phyloP scores from a whole-genome alignment of 2,113 vertebrate species.

The Gadus chalcogrammus region DNA sequence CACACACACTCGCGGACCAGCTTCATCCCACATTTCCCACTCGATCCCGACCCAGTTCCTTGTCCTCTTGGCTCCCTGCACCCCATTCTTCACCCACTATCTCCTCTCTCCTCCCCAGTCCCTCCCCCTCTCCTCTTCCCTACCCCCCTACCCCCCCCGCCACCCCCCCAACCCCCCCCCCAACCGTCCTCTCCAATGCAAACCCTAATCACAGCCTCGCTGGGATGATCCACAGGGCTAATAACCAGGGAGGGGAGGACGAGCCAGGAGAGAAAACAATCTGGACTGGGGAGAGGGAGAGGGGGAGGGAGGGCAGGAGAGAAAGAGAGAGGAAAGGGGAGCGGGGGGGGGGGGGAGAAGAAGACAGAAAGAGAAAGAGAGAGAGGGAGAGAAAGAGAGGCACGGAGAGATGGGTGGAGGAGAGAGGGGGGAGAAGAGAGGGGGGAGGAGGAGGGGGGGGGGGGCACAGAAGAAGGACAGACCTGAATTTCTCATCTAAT shows the following conservation, averaged over 20 bases:
- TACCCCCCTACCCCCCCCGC: too few species aligned
- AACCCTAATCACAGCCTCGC: conserved; percentile 31
- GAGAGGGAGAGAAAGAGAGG: conserved; percentile 14
- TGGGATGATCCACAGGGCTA: conserved; percentile 21
- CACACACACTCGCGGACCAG: conserved; percentile 31
- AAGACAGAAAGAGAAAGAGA: conserved; percentile 39
- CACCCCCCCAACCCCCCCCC: too few species aligned
- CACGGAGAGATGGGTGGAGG: conserved; percentile 2
- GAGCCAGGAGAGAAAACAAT: conserved; percentile 7
- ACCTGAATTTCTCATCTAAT: conserved; percentile 68
- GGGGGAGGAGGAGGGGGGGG: conserved; percentile 15
- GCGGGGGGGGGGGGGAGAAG: conserved; percentile 10
- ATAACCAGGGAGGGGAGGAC: conserved; percentile 5
- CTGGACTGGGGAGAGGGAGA: conserved; percentile 6
- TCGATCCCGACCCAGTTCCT: conserved; percentile 67
- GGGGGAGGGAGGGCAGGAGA: conserved; percentile 3
- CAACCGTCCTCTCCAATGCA: conserved; percentile 16
- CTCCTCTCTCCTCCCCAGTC: conserved; percentile 48
- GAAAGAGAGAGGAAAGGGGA: conserved; percentile 36
- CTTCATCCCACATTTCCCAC: conserved; percentile 51
- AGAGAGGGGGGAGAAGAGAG: conserved; percentile 4
- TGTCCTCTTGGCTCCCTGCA: conserved; percentile 64
- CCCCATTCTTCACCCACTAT: conserved; percentile 34
- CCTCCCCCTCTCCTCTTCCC: conserved; percentile 48
- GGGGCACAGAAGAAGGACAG: conserved; percentile 13